phyloP scores from a whole-genome alignment of 2,888 invertebrate species.

The Platycheirus albimanus region DNA sequence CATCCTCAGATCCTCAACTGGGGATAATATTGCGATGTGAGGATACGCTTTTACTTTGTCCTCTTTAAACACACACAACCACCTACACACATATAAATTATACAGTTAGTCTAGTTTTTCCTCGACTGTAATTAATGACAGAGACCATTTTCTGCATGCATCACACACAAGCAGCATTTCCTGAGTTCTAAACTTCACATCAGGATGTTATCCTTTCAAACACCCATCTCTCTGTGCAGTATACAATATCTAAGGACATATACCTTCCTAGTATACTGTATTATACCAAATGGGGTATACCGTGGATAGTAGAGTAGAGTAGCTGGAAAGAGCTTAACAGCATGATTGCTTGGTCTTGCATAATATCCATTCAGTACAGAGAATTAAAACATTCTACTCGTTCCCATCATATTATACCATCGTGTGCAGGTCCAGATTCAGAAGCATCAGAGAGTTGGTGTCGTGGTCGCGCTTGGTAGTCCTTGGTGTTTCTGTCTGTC shows the following conservation, averaged over 20 bases:
- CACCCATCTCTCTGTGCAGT: slow-evolving; percentile 48
- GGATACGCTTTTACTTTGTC: slow-evolving; percentile 67
- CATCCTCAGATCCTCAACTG: neutral
- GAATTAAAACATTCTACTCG: slow-evolving; percentile 69
- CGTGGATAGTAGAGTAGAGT: slow-evolving; percentile 44
- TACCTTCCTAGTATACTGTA: slow-evolving; percentile 24
- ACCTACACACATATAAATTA: slow-evolving; percentile 24
- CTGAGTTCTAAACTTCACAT: slow-evolving; percentile 69
- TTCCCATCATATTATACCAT: slow-evolving; percentile 3
- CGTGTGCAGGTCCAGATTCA: slow-evolving; percentile 21
- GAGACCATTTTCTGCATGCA: slow-evolving; percentile 72
- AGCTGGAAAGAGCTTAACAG: slow-evolving; percentile 72
- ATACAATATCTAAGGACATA: slow-evolving; percentile 33
- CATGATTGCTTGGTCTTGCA: slow-evolving; percentile 74
- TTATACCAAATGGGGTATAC: slow-evolving; percentile 27
- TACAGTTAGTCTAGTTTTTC: slow-evolving; percentile 48
- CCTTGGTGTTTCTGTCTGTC: slow-evolving; percentile 12
- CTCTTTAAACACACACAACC: slow-evolving; percentile 37
- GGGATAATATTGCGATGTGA: neutral
- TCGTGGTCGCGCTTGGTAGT: slow-evolving; percentile 38
- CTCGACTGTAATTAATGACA: slow-evolving; percentile 72
- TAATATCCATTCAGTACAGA: slow-evolving; percentile 72
- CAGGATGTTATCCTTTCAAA: slow-evolving; percentile 73
- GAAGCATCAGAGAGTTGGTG: slow-evolving; percentile 4
- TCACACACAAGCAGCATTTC: slow-evolving; percentile 61